A percentile compares a stretch with the other conserved stretches of the same genome.
Conservation (phyloP, 2,113 vertebrate species). For the Platysternon megacephalum region DNA sequence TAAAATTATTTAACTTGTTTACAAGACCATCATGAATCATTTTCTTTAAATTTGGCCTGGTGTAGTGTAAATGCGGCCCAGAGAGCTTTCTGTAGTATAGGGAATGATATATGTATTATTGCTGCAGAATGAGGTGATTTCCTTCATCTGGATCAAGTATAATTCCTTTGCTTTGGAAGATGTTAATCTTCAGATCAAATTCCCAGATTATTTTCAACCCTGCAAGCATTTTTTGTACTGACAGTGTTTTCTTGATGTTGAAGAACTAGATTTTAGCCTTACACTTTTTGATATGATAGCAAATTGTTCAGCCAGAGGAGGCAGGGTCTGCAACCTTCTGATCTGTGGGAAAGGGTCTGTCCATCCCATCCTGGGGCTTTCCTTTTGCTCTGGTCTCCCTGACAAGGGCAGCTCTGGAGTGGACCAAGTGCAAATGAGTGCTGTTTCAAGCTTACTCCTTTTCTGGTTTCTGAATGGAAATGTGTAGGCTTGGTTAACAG, state of each 20-base stretch:
- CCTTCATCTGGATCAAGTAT: not conserved
- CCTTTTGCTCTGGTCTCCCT: not conserved
- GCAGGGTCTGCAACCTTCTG: not conserved
- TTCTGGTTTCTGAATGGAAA: not conserved
- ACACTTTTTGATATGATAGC: not conserved
- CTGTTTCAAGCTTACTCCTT: not conserved
- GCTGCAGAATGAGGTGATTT: not conserved
- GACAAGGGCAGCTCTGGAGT: not conserved
- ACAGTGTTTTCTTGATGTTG: not conserved
- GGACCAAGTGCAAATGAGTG: not conserved
- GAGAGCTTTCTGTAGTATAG: not conserved
- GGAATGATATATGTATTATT: not conserved
- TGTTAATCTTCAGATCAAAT: not conserved
- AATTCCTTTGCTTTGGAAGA: not conserved
- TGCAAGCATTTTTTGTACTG: not conserved
- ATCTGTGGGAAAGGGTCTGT: not conserved
- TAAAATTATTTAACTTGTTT: not conserved
- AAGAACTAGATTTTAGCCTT: not conserved
- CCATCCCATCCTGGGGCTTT: not conserved
- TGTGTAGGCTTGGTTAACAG: not conserved
- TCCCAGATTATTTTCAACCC: not conserved
- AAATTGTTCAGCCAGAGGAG: not conserved
- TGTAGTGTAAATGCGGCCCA: not conserved
- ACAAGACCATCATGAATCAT: not conserved
- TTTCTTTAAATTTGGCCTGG: not conserved